Evolutionary conservation across 2,113 vertebrate species (phyloP).

Genomic region (Eleginops maclovinus): DNA sequence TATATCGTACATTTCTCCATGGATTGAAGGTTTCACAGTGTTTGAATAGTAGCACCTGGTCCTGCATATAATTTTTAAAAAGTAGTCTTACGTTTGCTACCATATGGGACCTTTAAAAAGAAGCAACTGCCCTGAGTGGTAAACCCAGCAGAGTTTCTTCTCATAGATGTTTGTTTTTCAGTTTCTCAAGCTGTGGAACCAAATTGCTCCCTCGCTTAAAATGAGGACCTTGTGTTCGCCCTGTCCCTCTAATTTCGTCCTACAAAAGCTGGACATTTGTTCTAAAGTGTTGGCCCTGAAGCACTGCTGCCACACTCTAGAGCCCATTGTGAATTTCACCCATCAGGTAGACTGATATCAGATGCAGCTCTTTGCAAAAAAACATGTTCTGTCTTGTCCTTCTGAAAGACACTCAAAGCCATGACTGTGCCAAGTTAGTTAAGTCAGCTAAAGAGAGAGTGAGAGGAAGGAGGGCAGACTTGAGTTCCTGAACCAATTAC

Average conservation of each 20-base stretch:
- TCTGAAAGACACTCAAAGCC: conserved; percentile 21
- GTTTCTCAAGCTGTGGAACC: conserved; percentile 46
- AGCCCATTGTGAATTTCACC: conserved; percentile 60
- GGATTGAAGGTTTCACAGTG: too few relatives aligned
- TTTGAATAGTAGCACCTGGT: too few relatives aligned
- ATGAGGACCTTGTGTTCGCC: conserved; percentile 48
- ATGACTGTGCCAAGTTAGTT: conserved; percentile 42
- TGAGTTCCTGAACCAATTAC: conserved; percentile 41
- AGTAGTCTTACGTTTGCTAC: too few relatives aligned
- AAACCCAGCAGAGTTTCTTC: conserved; percentile 14
- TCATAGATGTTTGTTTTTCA: conserved; percentile 52
- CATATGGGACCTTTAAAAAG: conserved; percentile 37
- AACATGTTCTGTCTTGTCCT: conserved; percentile 51
- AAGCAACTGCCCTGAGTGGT: conserved; percentile 30
- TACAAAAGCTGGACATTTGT: conserved; percentile 62
- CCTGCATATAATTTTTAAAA: too few relatives aligned
- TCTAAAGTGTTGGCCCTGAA: conserved; percentile 34
- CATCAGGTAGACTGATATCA: conserved; percentile 55
- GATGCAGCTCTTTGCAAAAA: conserved; percentile 41
- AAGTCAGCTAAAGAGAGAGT: conserved; percentile 48
- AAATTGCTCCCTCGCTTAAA: conserved; percentile 56
- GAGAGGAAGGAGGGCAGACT: conserved; percentile 21
- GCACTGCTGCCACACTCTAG: conserved; percentile 39
- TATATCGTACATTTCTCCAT: too few relatives aligned
- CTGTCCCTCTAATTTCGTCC: conserved; percentile 55